Evolutionary conservation across 1,140 invertebrate genomes (phyloP), one percentile per base, ranked within the genome.

Genomic region (Drosophila setifemur): DNA sequence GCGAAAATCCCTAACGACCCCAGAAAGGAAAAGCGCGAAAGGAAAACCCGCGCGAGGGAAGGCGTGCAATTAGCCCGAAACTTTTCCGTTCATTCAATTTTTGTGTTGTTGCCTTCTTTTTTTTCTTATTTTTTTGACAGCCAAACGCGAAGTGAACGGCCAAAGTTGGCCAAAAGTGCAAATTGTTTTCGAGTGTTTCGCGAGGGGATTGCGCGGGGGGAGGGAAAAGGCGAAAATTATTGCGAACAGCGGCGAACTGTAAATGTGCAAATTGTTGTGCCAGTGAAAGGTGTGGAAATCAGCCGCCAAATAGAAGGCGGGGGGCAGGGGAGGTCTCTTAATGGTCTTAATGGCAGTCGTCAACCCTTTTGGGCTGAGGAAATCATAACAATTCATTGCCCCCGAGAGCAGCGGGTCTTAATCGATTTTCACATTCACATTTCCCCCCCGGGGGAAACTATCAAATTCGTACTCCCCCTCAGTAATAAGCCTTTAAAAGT

Each of bases 141-240:
- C 12, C 31, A 40, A 26, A 8, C 12, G 23, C 31, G 21, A 44
- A 14, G 9, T 9, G 12, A 12, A 26, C 31, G 31, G 31, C 31
- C 11, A 52, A 63, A 63, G 26, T 68, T 68, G 35, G 43, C 11
- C 31, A 43, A 67, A 67, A 73, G 33, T 72, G 77, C 43, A 82
- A 82, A 76, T 82, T 83, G 66, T 79, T 72, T 72, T 72, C 40
- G 54, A 72, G 67, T 72, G 67, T 57, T 78, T 78, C 31, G 18
- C 35, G 35, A 25, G 67, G 18, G 31, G n/a, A n/a, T n/a, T n/a
- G n/a, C n/a, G n/a, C n/a, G n/a, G n/a, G n/a, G n/a, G n/a, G n/a
- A n/a, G n/a, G n/a, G 9, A 9, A 25, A 16, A 16, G 9, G 25
- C 6, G 7, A 1, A 42, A 40, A 37, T 25, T 25, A 3, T 21